Conservation (phyloP, 2,797 vertebrate species). For the Fringilla coelebs region DNA sequence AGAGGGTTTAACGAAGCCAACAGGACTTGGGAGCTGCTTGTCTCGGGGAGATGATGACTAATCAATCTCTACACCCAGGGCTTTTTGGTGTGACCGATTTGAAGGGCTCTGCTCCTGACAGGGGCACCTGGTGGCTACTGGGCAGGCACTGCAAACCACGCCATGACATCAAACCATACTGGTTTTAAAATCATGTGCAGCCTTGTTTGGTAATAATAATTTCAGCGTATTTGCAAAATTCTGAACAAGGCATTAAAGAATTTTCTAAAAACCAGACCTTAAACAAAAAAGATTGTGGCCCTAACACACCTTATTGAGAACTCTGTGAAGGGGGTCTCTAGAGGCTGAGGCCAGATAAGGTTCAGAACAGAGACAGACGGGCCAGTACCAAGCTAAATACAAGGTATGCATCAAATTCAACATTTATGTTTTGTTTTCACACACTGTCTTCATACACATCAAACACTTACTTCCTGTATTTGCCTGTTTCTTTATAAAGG, state of each 20-base stretch:
- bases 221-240: background rate
- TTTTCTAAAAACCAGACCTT: background rate
- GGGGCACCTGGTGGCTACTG: background rate
- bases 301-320: background rate
- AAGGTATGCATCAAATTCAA: background rate
- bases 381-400: background rate
- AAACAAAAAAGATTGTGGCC: background rate
- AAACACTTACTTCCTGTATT: background rate
- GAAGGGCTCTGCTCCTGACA: background rate
- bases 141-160: background rate
- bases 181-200: accelerated
- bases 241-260: background rate
- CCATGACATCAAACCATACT: no score
- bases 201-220: background rate
- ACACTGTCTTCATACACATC: accelerated
- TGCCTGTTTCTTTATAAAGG: background rate
- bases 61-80: accelerated
- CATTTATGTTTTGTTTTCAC: background rate
- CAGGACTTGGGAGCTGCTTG: accelerated
- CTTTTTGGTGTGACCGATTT: background rate
- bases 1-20: background rate
- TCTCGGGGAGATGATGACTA: background rate
- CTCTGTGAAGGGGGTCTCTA: background rate
- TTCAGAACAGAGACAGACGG: background rate
- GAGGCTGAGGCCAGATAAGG: background rate